phyloP scores from a whole-genome alignment of 2,888 invertebrate species.

The Danaus chrysippus region DNA sequence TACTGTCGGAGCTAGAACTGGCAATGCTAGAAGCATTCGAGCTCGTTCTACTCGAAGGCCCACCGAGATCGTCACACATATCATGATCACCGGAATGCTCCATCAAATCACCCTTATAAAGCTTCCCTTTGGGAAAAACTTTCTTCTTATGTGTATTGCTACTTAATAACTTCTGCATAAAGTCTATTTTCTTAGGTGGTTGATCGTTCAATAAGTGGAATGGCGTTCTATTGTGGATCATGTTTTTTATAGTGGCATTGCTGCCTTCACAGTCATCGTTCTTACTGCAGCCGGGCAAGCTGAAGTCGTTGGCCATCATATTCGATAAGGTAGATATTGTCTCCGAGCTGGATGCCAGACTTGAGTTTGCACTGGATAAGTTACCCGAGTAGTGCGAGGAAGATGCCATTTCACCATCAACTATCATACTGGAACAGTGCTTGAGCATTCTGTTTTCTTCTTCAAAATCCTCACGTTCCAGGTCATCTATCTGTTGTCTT shows the following conservation, averaged over 20 bases:
- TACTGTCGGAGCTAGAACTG: conserved; percentile 61
- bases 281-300: conserved; percentile 66
- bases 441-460: conserved; percentile 70
- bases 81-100: conserved; percentile 49
- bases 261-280: conserved; percentile 54
- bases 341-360: conserved; percentile 65
- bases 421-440: conserved; percentile 63
- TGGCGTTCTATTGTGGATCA: conserved; percentile 53
- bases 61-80: conserved; percentile 45
- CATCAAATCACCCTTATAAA: conserved; percentile 61
- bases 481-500: conserved; percentile 61
- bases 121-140: conserved; percentile 66
- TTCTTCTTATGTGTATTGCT: conserved; percentile 63
- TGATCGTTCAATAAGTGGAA: conserved; percentile 41
- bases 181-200: conserved; percentile 54
- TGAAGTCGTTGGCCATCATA: conserved; percentile 52
- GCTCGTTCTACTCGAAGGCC: conserved; percentile 57
- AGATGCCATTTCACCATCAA: conserved; percentile 55
- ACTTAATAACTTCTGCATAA: conserved; percentile 66
- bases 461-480: conserved; percentile 70
- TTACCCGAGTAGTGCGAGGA: conserved; percentile 54
- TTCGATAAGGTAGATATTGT: conserved; percentile 62
- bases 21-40: conserved; percentile 67
- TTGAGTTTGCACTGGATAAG: conserved; percentile 61
- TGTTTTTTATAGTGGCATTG: conserved; percentile 61